Conservation (phyloP, 2,797 vertebrate species). For the Falco rusticolus region DNA sequence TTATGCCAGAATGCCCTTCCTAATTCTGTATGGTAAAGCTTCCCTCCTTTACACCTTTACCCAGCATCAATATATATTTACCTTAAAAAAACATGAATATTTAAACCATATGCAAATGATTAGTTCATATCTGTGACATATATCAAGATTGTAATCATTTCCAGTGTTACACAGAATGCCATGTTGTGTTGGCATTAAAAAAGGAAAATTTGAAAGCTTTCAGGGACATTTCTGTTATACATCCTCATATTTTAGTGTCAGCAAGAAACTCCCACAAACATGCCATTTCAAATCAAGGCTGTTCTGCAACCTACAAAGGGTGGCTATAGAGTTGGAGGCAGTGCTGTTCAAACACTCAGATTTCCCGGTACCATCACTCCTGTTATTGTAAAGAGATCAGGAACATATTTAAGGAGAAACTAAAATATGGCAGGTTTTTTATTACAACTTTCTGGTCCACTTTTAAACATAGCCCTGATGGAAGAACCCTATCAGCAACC, state of each 20-base stretch:
- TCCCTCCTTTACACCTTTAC: not conserved
- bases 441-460: not conserved
- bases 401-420: not conserved
- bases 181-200: not conserved
- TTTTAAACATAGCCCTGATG: not conserved
- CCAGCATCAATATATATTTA: not conserved
- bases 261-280: not conserved
- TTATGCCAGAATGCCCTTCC: not conserved
- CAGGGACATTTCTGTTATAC: not conserved
- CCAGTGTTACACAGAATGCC: not conserved
- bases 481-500: not conserved
- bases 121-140: not conserved
- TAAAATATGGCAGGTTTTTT: not conserved
- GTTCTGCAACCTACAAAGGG: not conserved
- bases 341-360: not conserved
- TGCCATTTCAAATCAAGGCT: not conserved
- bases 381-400: not conserved
- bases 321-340: not conserved
- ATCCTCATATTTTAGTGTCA: not conserved
- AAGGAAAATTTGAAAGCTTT: not conserved
- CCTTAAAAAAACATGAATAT: not conserved
- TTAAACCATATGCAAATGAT: not conserved
- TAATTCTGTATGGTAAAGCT: not conserved
- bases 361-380: not conserved
- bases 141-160: not conserved